Conservation (phyloP, 2,797 vertebrate genomes). For the Hippocampus kuda region DNA sequence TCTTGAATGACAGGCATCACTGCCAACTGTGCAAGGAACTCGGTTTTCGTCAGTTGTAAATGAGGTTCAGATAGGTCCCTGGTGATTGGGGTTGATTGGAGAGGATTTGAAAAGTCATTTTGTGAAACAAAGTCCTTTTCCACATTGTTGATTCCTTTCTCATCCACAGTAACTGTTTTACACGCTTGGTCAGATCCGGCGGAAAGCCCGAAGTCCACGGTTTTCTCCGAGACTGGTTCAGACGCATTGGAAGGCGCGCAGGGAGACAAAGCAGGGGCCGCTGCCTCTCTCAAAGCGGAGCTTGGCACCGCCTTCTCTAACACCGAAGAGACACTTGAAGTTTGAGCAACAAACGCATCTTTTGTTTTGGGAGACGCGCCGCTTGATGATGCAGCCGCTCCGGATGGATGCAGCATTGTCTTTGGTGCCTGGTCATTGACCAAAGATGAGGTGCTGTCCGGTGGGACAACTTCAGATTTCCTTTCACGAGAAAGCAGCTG, state of each 20-base stretch:
- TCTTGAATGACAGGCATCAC: conserved; percentile 31
- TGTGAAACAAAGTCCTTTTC: not conserved
- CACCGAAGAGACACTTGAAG: not conserved
- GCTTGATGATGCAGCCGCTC: not conserved
- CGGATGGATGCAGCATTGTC: not conserved
- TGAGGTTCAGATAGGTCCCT: conserved; percentile 35
- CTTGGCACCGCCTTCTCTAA: not conserved
- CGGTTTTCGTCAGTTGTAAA: conserved; percentile 35
- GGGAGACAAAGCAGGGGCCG: not conserved
- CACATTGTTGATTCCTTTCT: not conserved
- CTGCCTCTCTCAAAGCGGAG: too few relatives aligned
- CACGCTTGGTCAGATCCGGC: not conserved
- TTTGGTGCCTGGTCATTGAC: not conserved
- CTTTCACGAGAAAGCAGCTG: not conserved
- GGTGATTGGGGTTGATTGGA: not conserved
- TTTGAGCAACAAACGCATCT: not conserved
- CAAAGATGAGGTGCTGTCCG: not conserved
- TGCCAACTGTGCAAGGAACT: conserved; percentile 45
- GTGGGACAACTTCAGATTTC: not conserved
- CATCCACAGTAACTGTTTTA: not conserved
- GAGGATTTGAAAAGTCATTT: not conserved
- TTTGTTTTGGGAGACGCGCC: conserved; percentile 1
- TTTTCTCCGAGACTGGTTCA: not conserved
- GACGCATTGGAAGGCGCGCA: not conserved
- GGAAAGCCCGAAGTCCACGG: not conserved